Evolutionary conservation across 2,113 vertebrate genomes (phyloP).

Genomic region (Gymnobelideus leadbeateri): DNA sequence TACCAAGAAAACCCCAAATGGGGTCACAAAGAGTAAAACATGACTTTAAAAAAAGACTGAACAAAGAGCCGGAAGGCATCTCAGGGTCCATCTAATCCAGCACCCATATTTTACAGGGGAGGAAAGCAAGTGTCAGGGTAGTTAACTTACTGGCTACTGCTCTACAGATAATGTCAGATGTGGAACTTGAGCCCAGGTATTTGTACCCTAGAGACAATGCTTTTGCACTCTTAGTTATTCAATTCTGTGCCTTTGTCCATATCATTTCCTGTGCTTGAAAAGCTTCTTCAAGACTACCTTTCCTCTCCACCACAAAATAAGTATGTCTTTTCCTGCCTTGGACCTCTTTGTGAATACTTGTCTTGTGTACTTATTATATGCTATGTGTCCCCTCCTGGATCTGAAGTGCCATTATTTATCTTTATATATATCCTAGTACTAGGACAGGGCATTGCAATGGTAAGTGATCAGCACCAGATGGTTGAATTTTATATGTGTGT

Average conservation of each 20-base stretch:
- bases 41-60: neutral
- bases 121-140: neutral
- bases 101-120: neutral
- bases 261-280: neutral
- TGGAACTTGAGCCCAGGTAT: neutral
- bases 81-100: neutral
- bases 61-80: neutral
- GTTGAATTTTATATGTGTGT: too few relatives aligned
- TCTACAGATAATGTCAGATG: neutral
- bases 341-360: neutral
- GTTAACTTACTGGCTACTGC: neutral
- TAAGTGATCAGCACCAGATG: too few relatives aligned
- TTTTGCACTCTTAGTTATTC: neutral
- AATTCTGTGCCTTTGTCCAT: neutral
- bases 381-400: neutral
- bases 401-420: neutral
- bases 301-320: neutral
- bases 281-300: neutral
- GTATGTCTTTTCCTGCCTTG: neutral
- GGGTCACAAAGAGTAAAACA: neutral
- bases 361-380: neutral
- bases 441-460: neutral
- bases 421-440: too few relatives aligned
- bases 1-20: neutral
- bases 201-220: neutral